Evolutionary conservation across 2,797 vertebrate species (phyloP).

Genomic region (Catharus ustulatus): DNA sequence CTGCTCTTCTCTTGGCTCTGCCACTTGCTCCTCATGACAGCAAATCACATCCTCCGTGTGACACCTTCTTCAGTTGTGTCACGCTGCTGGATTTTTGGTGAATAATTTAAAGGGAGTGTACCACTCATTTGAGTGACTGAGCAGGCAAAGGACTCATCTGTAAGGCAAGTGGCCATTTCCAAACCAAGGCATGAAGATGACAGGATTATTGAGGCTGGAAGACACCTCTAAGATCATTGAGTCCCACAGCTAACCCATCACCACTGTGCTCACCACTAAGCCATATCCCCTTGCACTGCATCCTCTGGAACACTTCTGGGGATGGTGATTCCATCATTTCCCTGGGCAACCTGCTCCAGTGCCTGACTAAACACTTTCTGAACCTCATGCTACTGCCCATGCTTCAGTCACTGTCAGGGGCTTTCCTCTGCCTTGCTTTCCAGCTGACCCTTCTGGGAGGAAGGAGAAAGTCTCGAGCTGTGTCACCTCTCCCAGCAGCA

Average conservation of each 20-base stretch:
- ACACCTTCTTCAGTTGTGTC: rapidly evolving
- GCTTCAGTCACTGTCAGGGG: background rate
- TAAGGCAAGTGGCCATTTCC: background rate
- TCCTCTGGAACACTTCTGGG: background rate
- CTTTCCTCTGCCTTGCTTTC: background rate
- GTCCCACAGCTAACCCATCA: background rate
- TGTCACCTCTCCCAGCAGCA: background rate
- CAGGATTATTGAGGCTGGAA: background rate
- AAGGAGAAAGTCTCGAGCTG: background rate
- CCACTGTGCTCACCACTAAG: rapidly evolving
- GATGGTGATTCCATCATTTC: background rate
- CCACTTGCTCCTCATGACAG: background rate
- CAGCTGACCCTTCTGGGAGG: background rate
- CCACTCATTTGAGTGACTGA: background rate
- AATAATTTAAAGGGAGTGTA: background rate
- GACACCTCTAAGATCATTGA: rapidly evolving
- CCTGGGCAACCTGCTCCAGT: background rate
- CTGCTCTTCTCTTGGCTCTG: background rate
- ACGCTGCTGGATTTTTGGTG: background rate
- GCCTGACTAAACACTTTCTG: background rate
- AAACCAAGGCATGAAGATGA: background rate
- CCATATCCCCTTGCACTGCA: no score
- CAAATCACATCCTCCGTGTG: background rate
- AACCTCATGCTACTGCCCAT: background rate
- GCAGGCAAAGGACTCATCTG: background rate